phyloP scores from a whole-genome alignment of 1,140 invertebrate species.

The Pseudobourletiella spinata region DNA sequence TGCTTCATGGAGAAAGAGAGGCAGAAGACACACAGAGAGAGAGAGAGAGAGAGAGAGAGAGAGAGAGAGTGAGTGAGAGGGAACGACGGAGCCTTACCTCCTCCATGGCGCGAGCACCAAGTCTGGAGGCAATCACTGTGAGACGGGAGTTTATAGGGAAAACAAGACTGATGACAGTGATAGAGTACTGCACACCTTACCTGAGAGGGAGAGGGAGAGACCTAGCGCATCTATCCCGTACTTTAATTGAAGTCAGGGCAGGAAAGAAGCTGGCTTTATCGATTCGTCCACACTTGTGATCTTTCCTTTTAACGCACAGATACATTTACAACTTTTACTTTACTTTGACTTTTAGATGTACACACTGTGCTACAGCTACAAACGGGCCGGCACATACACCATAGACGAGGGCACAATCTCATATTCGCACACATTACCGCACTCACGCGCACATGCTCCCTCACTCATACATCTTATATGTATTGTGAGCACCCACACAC shows the following conservation, averaged over 20 bases:
- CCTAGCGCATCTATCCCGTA: background rate
- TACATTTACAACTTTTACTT: too few species aligned
- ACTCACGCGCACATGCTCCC: too few species aligned
- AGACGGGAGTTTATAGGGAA: background rate
- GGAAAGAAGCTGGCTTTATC: constrained; percentile 5
- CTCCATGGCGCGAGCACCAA: background rate
- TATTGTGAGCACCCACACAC: too few species aligned
- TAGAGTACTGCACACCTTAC: constrained; percentile 2
- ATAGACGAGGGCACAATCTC: too few species aligned
- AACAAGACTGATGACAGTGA: constrained; percentile 1
- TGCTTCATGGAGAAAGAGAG: background rate
- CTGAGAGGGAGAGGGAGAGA: too few species aligned
- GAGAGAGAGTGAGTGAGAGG: background rate
- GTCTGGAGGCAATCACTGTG: background rate
- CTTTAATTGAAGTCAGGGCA: background rate
- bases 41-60: background rate
- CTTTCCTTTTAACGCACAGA: background rate
- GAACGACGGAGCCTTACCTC: background rate
- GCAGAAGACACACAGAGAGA: background rate
- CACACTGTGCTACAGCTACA: too few species aligned
- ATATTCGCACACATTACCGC: too few species aligned
- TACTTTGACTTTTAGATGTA: background rate
- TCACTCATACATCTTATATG: too few species aligned
- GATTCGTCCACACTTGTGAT: background rate
- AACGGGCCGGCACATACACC: too few species aligned